Evolutionary conservation across 92 coral and sea anemone genomes (phyloP), one percentile per base, ranked within the genome.

Genomic region (Blastomussa wellsi): DNA sequence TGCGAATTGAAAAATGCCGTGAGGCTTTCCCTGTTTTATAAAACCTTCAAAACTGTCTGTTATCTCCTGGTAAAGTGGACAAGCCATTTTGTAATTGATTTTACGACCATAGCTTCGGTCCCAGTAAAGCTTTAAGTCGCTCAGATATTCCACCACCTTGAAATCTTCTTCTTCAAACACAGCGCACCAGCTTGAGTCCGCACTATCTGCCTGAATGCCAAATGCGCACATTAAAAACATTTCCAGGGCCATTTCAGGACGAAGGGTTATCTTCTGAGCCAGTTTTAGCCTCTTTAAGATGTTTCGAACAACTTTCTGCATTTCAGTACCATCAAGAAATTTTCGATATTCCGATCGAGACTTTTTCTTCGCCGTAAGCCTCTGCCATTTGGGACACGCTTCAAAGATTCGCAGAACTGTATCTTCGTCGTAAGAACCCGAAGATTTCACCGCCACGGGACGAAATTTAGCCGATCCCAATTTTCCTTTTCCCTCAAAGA

Each of bases 211-310:
- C 85, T 92, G 95, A 53, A 92, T 85, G 19, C 92, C 95, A 88
- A 90, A 95, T 3, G 98, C 98, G 66, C 98, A 95, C 72, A 86
- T 75, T 64, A 87, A 66, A 44, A 89, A 95, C 86, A 95, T 79
- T 19, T 75, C 88, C 36, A 87, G 78, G 20, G 76, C 97, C 22
- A 76, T 64, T 26, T 86, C 68, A 62, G 94, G 88, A 22, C 83
- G 60, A 44, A 93, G 66, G 3, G 59, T 59, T 35, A 89, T 9
- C 55, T 88, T 88, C 39, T 90, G 88, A 0, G 86, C 83, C 26
- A 95, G 74, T 36, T 92, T 84, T 79, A 95, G 88, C 79, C 94
- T 88, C n/a, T 49, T 86, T 31, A 69, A 62, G 49, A 95, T 90
- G 39, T 93, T 93, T 29, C 76, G 64, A 62, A 86, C 84, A 31